phyloP scores from a whole-genome alignment of 2,113 vertebrate genomes.

The Pelobates fuscus region DNA sequence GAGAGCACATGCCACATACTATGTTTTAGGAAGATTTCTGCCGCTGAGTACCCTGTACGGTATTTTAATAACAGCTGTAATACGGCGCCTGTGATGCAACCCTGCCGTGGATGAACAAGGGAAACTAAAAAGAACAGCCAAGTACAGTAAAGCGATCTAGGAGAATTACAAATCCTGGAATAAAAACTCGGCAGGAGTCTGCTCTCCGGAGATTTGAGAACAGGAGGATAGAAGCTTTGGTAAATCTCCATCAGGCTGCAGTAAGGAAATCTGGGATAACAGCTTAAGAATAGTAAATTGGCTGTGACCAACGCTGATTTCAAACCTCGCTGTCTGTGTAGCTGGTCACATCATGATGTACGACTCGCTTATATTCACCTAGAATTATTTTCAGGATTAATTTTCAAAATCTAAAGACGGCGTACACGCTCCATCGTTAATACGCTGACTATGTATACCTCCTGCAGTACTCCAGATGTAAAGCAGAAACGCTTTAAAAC shows the following conservation, averaged over 20 bases:
- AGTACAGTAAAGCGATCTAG: slow-evolving; percentile 41
- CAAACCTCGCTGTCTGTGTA: slow-evolving; percentile 19
- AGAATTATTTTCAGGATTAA: slow-evolving; percentile 14
- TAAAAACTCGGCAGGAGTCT: slow-evolving; percentile 44
- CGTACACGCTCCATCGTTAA: neutral
- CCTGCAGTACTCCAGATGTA: neutral
- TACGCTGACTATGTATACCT: slow-evolving; percentile 7
- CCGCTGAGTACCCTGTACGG: too few species aligned
- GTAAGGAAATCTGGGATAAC: slow-evolving; percentile 41
- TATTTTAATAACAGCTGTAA: slow-evolving; percentile 1
- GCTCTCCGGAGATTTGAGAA: slow-evolving; percentile 49
- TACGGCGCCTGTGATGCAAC: slow-evolving; percentile 3
- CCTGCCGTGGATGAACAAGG: slow-evolving; percentile 10
- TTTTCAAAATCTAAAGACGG: neutral
- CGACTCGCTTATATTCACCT: neutral
- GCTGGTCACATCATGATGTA: slow-evolving; percentile 22
- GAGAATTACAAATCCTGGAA: slow-evolving; percentile 50
- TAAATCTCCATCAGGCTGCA: slow-evolving; percentile 35
- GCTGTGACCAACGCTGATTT: slow-evolving; percentile 45
- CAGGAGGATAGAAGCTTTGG: slow-evolving; percentile 39
- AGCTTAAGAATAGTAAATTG: slow-evolving; percentile 43
- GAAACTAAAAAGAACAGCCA: slow-evolving; percentile 36
- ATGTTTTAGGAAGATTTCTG: too few species aligned
- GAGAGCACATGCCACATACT: too few species aligned
- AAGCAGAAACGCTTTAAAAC: slow-evolving; percentile 13